phyloP scores from a whole-genome alignment of 2,797 vertebrate genomes.

The Phoxinus dragarum region DNA sequence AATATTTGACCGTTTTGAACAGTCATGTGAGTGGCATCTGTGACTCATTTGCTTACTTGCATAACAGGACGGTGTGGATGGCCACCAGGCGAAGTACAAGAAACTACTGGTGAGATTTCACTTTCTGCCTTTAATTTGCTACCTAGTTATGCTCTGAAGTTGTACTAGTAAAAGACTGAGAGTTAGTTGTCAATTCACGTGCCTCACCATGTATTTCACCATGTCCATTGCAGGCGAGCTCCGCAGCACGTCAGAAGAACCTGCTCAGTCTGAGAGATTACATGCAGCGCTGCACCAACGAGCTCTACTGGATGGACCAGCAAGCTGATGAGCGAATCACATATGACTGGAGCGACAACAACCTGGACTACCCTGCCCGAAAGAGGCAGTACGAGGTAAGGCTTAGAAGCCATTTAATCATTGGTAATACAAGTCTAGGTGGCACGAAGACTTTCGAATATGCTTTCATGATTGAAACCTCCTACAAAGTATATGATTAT shows the following conservation, averaged over 20 bases:
- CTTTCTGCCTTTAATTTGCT: not conserved
- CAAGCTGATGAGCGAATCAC: slow-evolving; percentile 89
- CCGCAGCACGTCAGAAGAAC: slow-evolving; percentile 86
- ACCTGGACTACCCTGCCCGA: slow-evolving; percentile 92
- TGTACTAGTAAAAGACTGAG: not conserved
- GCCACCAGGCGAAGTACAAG: slow-evolving; percentile 87
- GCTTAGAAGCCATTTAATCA: not conserved
- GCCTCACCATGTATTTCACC: not conserved
- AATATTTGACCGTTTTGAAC: slow-evolving; percentile 30
- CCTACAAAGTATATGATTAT: not conserved
- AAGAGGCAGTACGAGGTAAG: slow-evolving; percentile 93
- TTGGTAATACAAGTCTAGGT: not conserved
- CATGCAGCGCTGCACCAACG: slow-evolving; percentile 98
- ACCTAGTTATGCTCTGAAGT: not conserved
- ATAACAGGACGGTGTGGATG: slow-evolving; percentile 79
- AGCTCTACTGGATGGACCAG: slow-evolving; percentile 99
- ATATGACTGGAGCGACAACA: slow-evolving; percentile 95
- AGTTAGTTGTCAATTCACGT: not conserved
- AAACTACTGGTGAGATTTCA: slow-evolving; percentile 87
- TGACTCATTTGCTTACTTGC: slow-evolving; percentile 46
- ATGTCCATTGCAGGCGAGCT: slow-evolving; percentile 69
- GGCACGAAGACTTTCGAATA: not conserved
- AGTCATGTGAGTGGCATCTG: slow-evolving; percentile 25
- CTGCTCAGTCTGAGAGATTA: slow-evolving; percentile 90
- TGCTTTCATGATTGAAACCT: not conserved